These are phyloP conservation scores for Oncorhynchus mykiss DNA, from an alignment of 2,113 vertebrate genomes.

Conservation along the genomic window DNA sequence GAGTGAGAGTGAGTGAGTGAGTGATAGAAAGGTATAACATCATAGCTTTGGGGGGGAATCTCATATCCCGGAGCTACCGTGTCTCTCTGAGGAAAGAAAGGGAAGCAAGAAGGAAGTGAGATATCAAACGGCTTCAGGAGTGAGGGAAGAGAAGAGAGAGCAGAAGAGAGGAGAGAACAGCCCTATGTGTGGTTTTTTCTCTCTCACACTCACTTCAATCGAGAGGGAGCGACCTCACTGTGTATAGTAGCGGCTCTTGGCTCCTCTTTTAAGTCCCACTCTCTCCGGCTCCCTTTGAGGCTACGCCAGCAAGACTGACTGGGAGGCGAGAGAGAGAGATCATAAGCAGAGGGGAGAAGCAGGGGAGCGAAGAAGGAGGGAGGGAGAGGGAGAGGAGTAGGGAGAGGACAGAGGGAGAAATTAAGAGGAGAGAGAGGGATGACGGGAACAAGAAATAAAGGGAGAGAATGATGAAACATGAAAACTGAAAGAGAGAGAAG, in stretches of 20 bases:
- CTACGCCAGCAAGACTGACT: slow-evolving; percentile 73
- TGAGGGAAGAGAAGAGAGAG: slow-evolving; percentile 48
- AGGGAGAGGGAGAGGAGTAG: not conserved
- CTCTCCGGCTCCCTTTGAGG: slow-evolving; percentile 70
- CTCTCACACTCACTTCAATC: slow-evolving; percentile 44
- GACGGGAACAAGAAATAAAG: not conserved
- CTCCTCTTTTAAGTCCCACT: slow-evolving; percentile 72
- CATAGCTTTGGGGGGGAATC: slow-evolving; percentile 58
- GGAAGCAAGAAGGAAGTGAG: slow-evolving; percentile 55
- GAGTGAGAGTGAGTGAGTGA: slow-evolving; percentile 28
- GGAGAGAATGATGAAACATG: no score
- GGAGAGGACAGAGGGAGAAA: not conserved
- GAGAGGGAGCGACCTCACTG: slow-evolving; percentile 69
- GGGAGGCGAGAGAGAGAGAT: slow-evolving; percentile 61
- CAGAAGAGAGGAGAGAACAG: slow-evolving; percentile 46
- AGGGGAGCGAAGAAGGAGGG: not conserved
- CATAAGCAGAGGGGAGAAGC: slow-evolving; percentile 42
- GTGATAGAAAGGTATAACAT: slow-evolving; percentile 44
- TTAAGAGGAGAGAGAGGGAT: not conserved
- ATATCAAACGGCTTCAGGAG: slow-evolving; percentile 68
- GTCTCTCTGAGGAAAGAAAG: slow-evolving; percentile 36
- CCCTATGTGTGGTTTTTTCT: slow-evolving; percentile 33
- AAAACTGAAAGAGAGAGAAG: not conserved
- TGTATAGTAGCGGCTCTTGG: slow-evolving; percentile 60
- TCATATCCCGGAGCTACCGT: slow-evolving; percentile 38